Base-by-base conservation (phyloP, 2,888 invertebrate genomes). In the Polia nebulosa region DNA sequence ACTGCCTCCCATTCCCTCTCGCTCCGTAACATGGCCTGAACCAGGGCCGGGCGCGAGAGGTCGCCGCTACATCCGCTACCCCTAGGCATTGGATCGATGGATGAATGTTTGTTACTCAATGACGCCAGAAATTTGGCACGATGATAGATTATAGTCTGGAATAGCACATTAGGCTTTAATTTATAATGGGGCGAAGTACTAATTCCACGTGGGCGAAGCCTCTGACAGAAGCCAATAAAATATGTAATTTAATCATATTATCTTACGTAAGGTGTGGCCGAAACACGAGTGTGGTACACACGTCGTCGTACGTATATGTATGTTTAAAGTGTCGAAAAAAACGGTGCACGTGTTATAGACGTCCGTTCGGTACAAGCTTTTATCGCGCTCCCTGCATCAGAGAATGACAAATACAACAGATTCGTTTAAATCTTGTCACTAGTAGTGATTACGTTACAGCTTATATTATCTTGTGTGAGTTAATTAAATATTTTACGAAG, bases 171-270 rank as follows among this genome's bases (percentile, higher is more conserved):
- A n/a, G n/a, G n/a, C n/a, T n/a, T n/a, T n/a, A n/a, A n/a, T n/a
- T n/a, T n/a, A n/a, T n/a, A n/a, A n/a, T n/a, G n/a, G n/a, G n/a
- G n/a, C n/a, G n/a, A n/a, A n/a, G n/a, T n/a, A n/a, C n/a, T n/a
- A n/a, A n/a, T n/a, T n/a, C n/a, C n/a, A n/a, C n/a, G n/a, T n/a
- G n/a, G n/a, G n/a, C n/a, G n/a, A n/a, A n/a, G n/a, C n/a, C n/a
- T n/a, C n/a, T n/a, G n/a, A n/a, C n/a, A n/a, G n/a, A n/a, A n/a
- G n/a, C n/a, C n/a, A n/a, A n/a, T n/a, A n/a, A 71, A 59, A 25
- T 29, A 47, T 15, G 47, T 60, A 71, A 47, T 60, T 25, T 57
- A 45, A 70, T 66, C 22, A 68, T n/a, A n/a, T 22, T 17, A 61
- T 32, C 36, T 71, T 29, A 39, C 29, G 25, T 39, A 39, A 72